Conservation (phyloP, 2,797 vertebrate genomes). For the Bufotes viridis region DNA sequence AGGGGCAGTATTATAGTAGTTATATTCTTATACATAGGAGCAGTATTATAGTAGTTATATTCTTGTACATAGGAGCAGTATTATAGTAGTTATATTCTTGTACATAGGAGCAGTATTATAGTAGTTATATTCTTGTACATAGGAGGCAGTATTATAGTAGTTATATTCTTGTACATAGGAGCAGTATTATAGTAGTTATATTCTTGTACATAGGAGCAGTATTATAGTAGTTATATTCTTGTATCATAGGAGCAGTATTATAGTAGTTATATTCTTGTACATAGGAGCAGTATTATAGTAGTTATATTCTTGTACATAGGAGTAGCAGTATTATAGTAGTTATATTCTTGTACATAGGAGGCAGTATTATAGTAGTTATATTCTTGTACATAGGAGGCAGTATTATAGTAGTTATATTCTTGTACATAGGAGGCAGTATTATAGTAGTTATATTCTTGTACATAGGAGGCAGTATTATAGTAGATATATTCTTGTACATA, state of each 20-base stretch:
- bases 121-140: neutral
- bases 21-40: neutral
- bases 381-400: conserved; percentile 5
- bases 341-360: neutral
- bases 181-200: conserved; percentile 14
- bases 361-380: conserved; percentile 2
- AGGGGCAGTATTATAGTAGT: conserved; percentile 8
- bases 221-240: conserved; percentile 11
- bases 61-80: neutral
- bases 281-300: conserved; percentile 13
- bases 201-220: conserved; percentile 3
- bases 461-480: conserved; percentile 6
- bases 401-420: conserved; percentile 14
- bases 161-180: neutral
- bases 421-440: neutral
- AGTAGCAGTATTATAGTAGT: conserved; percentile 1
- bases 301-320: conserved; percentile 7
- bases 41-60: neutral
- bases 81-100: conserved; percentile 8
- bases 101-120: neutral
- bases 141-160: neutral
- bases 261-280: conserved; percentile 14
- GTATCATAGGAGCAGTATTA: neutral
- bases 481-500: neutral
- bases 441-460: conserved; percentile 16